Conservation (phyloP, 2,888 invertebrate species). For the Microctonus brassicae region DNA sequence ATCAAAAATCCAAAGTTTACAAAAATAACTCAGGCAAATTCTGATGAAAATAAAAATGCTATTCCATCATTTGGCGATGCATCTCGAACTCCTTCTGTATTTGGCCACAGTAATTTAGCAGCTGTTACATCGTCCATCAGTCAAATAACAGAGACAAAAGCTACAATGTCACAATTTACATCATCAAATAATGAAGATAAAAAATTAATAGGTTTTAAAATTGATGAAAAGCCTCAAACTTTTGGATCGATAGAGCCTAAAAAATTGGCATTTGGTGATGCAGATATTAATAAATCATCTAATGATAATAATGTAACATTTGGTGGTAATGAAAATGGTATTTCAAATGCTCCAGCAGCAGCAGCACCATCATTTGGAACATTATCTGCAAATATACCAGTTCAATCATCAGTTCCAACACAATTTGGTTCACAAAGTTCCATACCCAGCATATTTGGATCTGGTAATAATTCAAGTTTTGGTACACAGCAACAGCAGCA, state of each 20-base stretch:
- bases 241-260: conserved; percentile 48
- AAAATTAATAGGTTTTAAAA: conserved; percentile 48
- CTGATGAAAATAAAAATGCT: conserved; percentile 28
- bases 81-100: conserved; percentile 17
- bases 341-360: conserved; percentile 50
- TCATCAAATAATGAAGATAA: conserved; percentile 28
- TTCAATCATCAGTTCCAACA: conserved; percentile 13
- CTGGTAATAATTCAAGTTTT: conserved; percentile 32
- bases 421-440: conserved; percentile 49
- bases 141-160: neutral
- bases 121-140: neutral
- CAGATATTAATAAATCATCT: conserved; percentile 45
- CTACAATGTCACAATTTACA: neutral
- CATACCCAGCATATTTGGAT: conserved; percentile 50
- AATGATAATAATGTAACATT: conserved; percentile 39
- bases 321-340: conserved; percentile 41
- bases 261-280: conserved; percentile 47
- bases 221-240: conserved; percentile 41
- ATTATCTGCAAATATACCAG: neutral
- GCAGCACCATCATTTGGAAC: too few relatives aligned
- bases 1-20: conserved; percentile 38
- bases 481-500: neutral
- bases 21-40: neutral
- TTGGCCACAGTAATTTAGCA: conserved; percentile 2
- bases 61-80: conserved; percentile 40